Evolutionary conservation across 2,888 invertebrate species (phyloP).

Genomic region (Xestia c-nigrum): DNA sequence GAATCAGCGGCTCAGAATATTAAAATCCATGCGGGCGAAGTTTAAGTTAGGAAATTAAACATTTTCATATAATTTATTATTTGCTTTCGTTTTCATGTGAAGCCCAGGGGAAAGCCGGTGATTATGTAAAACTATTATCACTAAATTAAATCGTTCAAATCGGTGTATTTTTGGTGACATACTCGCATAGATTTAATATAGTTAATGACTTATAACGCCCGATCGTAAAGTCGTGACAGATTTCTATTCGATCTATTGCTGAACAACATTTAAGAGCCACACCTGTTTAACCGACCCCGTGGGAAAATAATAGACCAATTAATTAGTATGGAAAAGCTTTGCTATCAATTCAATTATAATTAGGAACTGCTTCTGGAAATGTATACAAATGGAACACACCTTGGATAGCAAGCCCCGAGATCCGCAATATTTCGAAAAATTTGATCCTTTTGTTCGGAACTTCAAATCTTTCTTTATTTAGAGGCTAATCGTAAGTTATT

Average conservation of each 20-base stretch:
- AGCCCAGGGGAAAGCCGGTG: not conserved
- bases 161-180: slow-evolving; percentile 9
- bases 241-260: slow-evolving; percentile 33
- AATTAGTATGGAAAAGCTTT: slow-evolving; percentile 28
- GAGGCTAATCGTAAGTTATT: not conserved
- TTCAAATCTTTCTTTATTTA: not conserved
- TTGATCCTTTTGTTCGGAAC: not conserved
- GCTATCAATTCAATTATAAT: slow-evolving; percentile 3
- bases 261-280: slow-evolving; percentile 52
- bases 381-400: not conserved
- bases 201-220: not conserved
- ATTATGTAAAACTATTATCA: not conserved
- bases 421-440: not conserved
- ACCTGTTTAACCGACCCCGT: slow-evolving; percentile 33
- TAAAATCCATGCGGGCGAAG: no score
- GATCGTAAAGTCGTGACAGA: slow-evolving; percentile 52
- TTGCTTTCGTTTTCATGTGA: not conserved
- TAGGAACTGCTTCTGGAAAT: not conserved
- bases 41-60: no score
- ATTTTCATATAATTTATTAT: no score
- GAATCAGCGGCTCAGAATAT: no score
- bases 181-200: slow-evolving; percentile 9
- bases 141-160: not conserved
- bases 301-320: slow-evolving; percentile 46
- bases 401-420: not conserved